These are phyloP conservation scores for Clarias batrachus DNA, from an alignment of 2,113 vertebrate species.

Conservation along the genomic window DNA sequence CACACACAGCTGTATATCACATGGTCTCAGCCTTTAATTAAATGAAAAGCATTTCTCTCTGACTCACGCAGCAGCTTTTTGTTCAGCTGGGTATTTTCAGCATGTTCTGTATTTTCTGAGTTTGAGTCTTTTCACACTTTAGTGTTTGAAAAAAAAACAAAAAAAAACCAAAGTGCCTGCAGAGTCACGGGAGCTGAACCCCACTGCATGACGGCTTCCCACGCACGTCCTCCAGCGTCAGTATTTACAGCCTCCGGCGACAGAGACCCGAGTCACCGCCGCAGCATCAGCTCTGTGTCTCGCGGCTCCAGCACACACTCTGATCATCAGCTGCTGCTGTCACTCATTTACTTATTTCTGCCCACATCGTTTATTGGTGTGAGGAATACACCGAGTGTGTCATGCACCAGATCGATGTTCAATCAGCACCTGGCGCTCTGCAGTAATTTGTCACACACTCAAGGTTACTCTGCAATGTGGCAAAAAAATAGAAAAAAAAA, in stretches of 20 bases:
- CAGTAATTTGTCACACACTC: neutral
- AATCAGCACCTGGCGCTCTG: neutral
- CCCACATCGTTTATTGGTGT: neutral
- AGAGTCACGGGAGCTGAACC: neutral
- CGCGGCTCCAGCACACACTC: neutral
- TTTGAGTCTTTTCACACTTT: neutral
- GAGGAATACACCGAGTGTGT: neutral
- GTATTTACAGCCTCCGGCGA: neutral
- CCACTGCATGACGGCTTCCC: neutral
- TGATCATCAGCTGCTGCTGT: neutral
- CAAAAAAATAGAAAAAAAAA: neutral
- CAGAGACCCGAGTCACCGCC: neutral
- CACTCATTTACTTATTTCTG: neutral
- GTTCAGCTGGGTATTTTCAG: neutral
- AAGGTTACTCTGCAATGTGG: neutral
- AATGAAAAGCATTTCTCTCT: neutral
- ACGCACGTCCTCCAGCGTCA: neutral
- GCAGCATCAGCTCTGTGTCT: neutral
- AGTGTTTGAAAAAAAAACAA: neutral
- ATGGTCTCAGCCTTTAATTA: neutral
- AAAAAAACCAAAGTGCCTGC: neutral
- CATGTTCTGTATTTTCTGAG: neutral
- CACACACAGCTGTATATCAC: neutral
- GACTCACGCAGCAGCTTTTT: neutral
- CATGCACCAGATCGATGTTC: slow-evolving; percentile 4